Evolutionary conservation across 2,797 vertebrate species (phyloP), one percentile per base, ranked within the genome.

Genomic region (Picus viridis): DNA sequence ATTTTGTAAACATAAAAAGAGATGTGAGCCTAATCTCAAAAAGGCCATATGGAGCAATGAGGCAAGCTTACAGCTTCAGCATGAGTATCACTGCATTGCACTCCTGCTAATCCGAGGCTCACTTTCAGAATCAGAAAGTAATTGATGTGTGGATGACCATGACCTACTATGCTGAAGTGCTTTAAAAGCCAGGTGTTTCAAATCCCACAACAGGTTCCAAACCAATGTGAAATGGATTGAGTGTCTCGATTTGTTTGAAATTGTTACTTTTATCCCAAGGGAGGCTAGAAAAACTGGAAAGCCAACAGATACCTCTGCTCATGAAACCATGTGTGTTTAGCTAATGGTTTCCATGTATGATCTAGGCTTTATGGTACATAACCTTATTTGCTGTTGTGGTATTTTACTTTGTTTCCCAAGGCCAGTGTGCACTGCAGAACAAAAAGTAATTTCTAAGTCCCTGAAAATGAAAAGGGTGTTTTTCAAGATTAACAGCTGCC

Each of bases 401-500:
- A n/a, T 63, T 90, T 73, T 53, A n/a, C n/a, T 88, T 78, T 2
- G 39, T 63, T 75, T 78, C 78, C 74, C 27, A 83, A 86, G 67
- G 30, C 32, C 45, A 64, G 7, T 6, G 19, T 1, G 2, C 8
- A 24, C 36, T 45, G 83, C 23, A 76, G 43, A 94, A 67, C 4
- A 76, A 67, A 54, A 88, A 68, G 9, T 34, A 23, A 74, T 45
- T 86, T 30, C 32, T 1, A 1, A 86, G 5, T 29, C 30, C 51
- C 59, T 53, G 43, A 88, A 76, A 72, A 95, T 7, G 11, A 58
- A 90, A 83, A 74, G 63, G 29, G 19, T 26, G n/a, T 83, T 92
- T 73, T 90, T 86, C 39, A 87, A 67, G 41, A 90, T 45, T 63
- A 90, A 77, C 30, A 91, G 71, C 41, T 76, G 61, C 76, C 54